Conservation (phyloP, 2,113 vertebrate genomes). For the Picathartes gymnocephalus region DNA sequence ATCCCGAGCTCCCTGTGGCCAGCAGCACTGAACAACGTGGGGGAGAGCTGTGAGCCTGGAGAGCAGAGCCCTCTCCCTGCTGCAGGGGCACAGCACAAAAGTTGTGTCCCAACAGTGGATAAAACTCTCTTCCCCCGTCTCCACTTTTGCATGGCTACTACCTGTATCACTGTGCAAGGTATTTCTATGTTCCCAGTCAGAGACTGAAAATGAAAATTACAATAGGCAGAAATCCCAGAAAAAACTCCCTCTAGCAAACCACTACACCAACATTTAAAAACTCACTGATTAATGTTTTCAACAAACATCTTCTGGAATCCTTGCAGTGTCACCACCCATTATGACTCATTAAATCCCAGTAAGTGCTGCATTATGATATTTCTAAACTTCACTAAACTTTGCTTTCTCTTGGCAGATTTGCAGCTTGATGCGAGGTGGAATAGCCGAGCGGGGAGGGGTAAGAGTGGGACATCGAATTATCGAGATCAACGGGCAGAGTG, state of each 20-base stretch:
- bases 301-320: not conserved
- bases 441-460: slow-evolving; percentile 94
- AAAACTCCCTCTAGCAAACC: accelerated
- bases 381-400: not conserved
- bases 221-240: not conserved
- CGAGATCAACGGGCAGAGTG: slow-evolving; percentile 97
- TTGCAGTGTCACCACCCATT: not conserved
- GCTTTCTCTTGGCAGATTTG: slow-evolving; percentile 82
- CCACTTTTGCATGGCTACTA: not conserved
- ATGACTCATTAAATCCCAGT: not conserved
- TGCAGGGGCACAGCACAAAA: not conserved
- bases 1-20: not conserved
- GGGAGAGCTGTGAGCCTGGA: not conserved
- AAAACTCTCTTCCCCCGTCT: not conserved
- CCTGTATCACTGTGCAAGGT: not conserved
- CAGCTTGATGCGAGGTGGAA: slow-evolving; percentile 97
- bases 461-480: slow-evolving; percentile 96
- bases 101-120: not conserved
- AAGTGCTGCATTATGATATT: not conserved
- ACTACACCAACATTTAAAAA: not conserved
- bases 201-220: not conserved
- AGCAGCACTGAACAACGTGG: not conserved
- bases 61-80: not conserved
- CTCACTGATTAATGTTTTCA: not conserved
- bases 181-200: not conserved